phyloP scores from a whole-genome alignment of 2,888 invertebrate species.

The Melanophora roralis region DNA sequence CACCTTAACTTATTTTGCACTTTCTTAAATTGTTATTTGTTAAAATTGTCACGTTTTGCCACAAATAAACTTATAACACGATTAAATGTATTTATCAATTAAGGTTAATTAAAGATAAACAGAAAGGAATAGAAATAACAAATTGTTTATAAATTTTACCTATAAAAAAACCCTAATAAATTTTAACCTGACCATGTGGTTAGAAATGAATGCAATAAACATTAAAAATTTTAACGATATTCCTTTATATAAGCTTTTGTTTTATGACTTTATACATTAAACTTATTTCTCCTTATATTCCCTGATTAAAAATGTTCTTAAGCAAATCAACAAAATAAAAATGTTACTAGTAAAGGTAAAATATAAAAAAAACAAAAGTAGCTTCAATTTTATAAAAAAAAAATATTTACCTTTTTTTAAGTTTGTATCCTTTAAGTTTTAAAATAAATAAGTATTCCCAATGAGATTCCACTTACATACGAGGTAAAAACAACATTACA shows the following conservation, averaged over 20 bases:
- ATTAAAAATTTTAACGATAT: background rate
- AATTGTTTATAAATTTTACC: conserved; percentile 7
- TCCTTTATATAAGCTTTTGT: too few relatives aligned
- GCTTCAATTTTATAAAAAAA: background rate
- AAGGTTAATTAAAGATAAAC: too few relatives aligned
- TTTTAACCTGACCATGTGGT: background rate
- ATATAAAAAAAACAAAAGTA: background rate
- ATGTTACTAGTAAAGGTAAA: too few relatives aligned
- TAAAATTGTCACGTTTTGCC: too few relatives aligned
- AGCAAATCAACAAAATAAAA: conserved; percentile 22
- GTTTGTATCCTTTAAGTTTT: background rate
- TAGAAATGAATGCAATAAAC: background rate
- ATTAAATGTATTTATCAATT: too few relatives aligned
- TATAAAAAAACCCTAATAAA: too few relatives aligned
- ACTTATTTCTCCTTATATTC: too few relatives aligned
- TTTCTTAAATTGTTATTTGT: too few relatives aligned
- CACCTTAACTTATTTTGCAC: too few relatives aligned
- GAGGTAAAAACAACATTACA: conserved; percentile 8
- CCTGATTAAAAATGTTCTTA: conserved; percentile 6
- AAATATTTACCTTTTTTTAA: conserved; percentile 7
- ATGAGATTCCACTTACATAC: conserved; percentile 11
- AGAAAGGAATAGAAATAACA: too few relatives aligned
- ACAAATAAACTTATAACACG: too few relatives aligned
- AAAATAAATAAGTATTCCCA: conserved; percentile 1
- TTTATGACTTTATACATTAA: conserved; percentile 9